phyloP scores from a whole-genome alignment of 2,113 vertebrate species.

The Gymnocephalus cernua region DNA sequence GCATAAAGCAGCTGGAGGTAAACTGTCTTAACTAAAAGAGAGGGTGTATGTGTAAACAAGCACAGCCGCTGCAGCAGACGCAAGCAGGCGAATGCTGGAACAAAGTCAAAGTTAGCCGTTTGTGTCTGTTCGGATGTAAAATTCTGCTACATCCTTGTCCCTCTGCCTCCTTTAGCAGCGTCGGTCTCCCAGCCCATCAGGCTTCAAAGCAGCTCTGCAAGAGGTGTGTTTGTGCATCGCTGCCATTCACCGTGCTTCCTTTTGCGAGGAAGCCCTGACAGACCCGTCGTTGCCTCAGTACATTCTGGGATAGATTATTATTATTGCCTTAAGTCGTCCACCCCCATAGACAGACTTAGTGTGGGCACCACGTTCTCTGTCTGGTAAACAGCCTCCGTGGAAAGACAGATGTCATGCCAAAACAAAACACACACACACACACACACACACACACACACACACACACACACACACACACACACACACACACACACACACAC shows the following conservation, averaged over 20 bases:
- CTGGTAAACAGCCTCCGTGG: conserved; percentile 73
- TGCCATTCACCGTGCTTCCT: conserved; percentile 65
- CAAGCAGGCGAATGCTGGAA: conserved; percentile 50
- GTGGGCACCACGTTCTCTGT: conserved; percentile 70
- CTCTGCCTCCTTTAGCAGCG: conserved; percentile 53
- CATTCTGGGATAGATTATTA: conserved; percentile 80
- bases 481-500: conserved; percentile 20
- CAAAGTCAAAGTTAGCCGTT: conserved; percentile 76
- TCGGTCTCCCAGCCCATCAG: conserved; percentile 49
- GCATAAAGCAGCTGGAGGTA: conserved; percentile 68
- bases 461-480: conserved; percentile 12
- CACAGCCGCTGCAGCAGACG: conserved; percentile 43
- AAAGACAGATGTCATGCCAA: conserved; percentile 76
- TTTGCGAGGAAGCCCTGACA: conserved; percentile 70
- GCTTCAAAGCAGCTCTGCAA: conserved; percentile 75
- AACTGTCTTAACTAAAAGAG: conserved; percentile 65
- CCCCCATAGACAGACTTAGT: conserved; percentile 70
- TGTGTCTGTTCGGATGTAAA: conserved; percentile 70
- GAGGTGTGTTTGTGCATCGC: conserved; percentile 71
- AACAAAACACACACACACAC: conserved; percentile 35
- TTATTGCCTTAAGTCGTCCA: conserved; percentile 76
- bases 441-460: conserved; percentile 2
- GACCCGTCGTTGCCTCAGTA: conserved; percentile 67
- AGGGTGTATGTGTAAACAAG: conserved; percentile 65
- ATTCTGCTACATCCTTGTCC: conserved; percentile 72